Conservation (phyloP, 2,113 vertebrate species). For the Phaethornis superciliosus region DNA sequence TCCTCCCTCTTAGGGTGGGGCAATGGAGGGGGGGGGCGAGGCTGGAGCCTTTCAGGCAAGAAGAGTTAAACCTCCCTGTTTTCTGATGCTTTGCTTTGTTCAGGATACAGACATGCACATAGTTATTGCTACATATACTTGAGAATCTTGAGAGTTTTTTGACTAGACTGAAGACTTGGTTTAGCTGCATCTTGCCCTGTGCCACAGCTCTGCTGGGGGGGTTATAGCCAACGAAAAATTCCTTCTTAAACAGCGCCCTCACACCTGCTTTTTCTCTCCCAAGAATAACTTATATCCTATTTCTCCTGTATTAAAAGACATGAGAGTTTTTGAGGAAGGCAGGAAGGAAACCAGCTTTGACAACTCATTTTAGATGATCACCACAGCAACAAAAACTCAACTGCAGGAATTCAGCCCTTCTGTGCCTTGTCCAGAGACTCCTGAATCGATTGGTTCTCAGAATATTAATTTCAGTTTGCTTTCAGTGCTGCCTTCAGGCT, state of each 20-base stretch:
- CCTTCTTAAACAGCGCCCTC: neutral
- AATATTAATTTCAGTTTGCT: constrained; percentile 23
- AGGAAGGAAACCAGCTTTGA: accelerated
- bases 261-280: neutral
- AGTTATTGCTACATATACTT: neutral
- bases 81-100: neutral
- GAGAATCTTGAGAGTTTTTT: neutral
- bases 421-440: neutral
- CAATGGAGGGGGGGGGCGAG: accelerated
- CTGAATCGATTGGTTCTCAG: neutral
- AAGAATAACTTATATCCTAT: accelerated
- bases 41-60: neutral
- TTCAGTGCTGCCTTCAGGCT: neutral
- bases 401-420: constrained; percentile 1
- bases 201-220: neutral
- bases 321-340: neutral
- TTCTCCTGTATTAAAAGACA: neutral
- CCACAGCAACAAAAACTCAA: neutral
- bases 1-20: neutral
- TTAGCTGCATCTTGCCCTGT: neutral
- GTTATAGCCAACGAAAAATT: neutral
- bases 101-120: neutral
- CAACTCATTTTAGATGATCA: neutral
- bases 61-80: neutral
- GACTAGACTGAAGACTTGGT: neutral